These are phyloP conservation scores for Pelosia muscerda DNA, from an alignment of 2,888 invertebrate species.

Conservation along the genomic window DNA sequence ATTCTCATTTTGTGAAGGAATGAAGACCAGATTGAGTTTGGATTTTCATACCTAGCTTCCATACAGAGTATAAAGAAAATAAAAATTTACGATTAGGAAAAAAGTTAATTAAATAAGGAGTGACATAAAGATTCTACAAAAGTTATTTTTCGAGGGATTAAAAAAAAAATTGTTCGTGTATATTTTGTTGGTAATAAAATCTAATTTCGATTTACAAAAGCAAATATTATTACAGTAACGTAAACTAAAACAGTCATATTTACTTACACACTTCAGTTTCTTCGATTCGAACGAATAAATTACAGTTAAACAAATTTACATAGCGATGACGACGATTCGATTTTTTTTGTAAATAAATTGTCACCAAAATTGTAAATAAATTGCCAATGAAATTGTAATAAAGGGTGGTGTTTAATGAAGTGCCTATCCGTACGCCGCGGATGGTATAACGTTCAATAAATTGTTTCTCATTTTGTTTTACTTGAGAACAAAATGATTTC, in stretches of 20 bases:
- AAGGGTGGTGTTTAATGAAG: constrained; percentile 53
- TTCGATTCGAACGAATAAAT: constrained; percentile 26
- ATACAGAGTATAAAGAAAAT: too few relatives aligned
- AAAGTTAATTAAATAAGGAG: too few relatives aligned
- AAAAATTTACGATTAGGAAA: too few relatives aligned
- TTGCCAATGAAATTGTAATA: constrained; percentile 50
- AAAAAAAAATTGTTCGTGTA: background rate
- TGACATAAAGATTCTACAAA: too few relatives aligned
- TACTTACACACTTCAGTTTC: background rate
- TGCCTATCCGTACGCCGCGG: constrained; percentile 41
- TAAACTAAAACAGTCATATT: background rate
- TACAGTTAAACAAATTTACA: constrained; percentile 46
- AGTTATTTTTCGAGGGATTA: too few relatives aligned
- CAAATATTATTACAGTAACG: constrained; percentile 22
- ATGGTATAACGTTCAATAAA: constrained; percentile 59
- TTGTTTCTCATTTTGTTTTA: constrained; percentile 60
- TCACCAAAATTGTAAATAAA: constrained; percentile 49
- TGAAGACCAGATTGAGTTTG: background rate
- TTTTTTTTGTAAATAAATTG: constrained; percentile 50
- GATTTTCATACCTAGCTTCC: background rate
- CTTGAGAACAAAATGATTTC: constrained; percentile 64
- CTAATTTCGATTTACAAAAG: too few relatives aligned
- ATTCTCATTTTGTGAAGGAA: background rate
- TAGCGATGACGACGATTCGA: constrained; percentile 31
- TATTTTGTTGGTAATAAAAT: too few relatives aligned